Evolutionary conservation across 2,113 vertebrate genomes (phyloP).

Genomic region (Bufo gargarizans): DNA sequence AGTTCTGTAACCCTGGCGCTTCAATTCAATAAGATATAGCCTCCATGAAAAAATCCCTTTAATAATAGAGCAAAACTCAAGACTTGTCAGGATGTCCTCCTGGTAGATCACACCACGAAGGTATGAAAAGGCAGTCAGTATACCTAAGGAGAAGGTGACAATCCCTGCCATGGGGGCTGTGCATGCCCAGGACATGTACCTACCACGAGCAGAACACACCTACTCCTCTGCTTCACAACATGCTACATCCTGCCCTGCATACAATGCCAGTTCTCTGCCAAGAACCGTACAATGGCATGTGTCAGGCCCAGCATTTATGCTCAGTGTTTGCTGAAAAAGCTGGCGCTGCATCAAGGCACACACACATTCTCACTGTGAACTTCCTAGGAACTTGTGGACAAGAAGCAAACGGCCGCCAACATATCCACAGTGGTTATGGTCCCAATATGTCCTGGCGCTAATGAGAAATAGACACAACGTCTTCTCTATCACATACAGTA

Average conservation of each 20-base stretch:
- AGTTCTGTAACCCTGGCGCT: no score
- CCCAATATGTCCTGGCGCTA: background rate
- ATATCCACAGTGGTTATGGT: background rate
- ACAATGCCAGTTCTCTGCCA: background rate
- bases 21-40: no score
- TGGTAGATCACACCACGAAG: no score
- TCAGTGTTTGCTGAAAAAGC: background rate
- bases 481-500: background rate
- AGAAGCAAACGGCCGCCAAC: background rate
- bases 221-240: background rate
- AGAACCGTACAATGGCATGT: background rate
- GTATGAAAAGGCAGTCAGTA: no score
- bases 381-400: background rate
- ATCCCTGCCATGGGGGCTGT: background rate
- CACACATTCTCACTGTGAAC: background rate
- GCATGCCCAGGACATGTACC: background rate
- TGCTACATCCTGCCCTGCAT: background rate
- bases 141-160: no score
- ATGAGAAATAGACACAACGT: background rate
- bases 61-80: no score
- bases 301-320: background rate
- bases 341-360: background rate
- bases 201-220: background rate
- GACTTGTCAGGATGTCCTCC: no score
- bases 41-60: no score